Evolutionary conservation across 2,888 invertebrate species (phyloP).

Genomic region (Drosophila putrida): DNA sequence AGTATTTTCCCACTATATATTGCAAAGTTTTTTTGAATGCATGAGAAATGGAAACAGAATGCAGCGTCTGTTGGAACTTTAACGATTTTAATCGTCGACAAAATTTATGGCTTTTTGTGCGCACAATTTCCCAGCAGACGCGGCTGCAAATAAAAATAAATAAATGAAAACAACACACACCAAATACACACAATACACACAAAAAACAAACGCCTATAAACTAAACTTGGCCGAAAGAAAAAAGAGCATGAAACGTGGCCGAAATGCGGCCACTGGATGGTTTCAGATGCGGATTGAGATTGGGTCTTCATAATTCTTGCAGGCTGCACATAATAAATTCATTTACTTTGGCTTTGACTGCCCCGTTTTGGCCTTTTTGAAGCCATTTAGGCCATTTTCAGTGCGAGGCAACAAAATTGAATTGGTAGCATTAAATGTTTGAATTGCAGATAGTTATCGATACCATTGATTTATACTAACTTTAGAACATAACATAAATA

Average conservation of each 20-base stretch:
- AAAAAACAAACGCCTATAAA: conserved; percentile 59
- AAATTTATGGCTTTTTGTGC: conserved; percentile 77
- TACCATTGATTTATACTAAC: conserved; percentile 16
- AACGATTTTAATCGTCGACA: conserved; percentile 79
- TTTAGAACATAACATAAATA: neutral
- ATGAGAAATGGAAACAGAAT: conserved; percentile 34
- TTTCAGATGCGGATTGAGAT: conserved; percentile 34
- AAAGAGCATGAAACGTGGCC: conserved; percentile 18
- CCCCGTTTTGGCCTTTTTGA: conserved; percentile 14
- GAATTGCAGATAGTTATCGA: neutral
- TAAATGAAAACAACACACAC: conserved; percentile 64
- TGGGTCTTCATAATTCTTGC: conserved; percentile 70
- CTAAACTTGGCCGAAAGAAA: conserved; percentile 51
- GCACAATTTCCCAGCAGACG: conserved; percentile 72
- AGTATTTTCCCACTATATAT: neutral
- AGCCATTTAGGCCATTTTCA: neutral
- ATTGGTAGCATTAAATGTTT: conserved; percentile 20
- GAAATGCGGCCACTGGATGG: conserved; percentile 35
- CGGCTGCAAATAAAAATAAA: conserved; percentile 64
- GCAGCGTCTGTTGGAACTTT: conserved; percentile 60
- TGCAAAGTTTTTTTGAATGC: conserved; percentile 2
- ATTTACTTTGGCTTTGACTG: conserved; percentile 48
- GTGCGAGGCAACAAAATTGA: conserved; percentile 29
- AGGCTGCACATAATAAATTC: conserved; percentile 79
- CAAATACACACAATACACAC: conserved; percentile 22